Conservation (phyloP, 2,888 invertebrate species). For the Hemistola chrysoprasaria region DNA sequence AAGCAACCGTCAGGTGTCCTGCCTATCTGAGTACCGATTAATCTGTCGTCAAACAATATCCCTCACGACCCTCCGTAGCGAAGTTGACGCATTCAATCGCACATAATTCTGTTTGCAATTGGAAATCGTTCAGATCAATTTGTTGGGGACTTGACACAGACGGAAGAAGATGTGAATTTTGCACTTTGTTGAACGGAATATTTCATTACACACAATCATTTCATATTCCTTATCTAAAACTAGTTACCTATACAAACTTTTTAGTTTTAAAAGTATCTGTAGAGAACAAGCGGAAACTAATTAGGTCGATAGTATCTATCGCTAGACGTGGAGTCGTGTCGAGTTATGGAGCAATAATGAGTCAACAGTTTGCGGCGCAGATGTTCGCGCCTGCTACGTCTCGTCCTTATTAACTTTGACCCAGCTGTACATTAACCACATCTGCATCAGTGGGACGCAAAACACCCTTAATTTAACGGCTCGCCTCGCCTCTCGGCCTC, state of each 20-base stretch:
- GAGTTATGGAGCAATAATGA: constrained; percentile 49
- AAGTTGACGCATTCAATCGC: constrained; percentile 35
- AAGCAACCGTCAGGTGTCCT: constrained; percentile 46
- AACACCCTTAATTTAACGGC: constrained; percentile 53
- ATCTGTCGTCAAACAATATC: constrained; percentile 60
- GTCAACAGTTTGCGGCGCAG: constrained; percentile 33
- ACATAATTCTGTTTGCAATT: constrained; percentile 39
- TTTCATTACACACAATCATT: too few relatives aligned
- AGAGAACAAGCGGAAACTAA: constrained; percentile 9
- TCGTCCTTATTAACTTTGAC: constrained; percentile 55
- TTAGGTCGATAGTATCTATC: constrained; percentile 39
- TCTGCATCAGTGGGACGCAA: constrained; percentile 38
- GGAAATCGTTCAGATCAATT: constrained; percentile 30
- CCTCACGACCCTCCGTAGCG: constrained; percentile 35
- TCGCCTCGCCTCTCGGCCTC: constrained; percentile 29
- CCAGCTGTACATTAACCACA: constrained; percentile 48
- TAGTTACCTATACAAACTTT: too few relatives aligned
- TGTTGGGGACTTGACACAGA: constrained; percentile 16
- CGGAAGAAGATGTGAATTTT: constrained; percentile 14
- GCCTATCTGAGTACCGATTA: constrained; percentile 49
- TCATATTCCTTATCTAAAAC: too few relatives aligned
- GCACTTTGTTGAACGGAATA: constrained; percentile 13
- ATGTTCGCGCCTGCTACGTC: constrained; percentile 36
- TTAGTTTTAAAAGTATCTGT: too few relatives aligned
- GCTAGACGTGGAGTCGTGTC: constrained; percentile 44